Base-by-base conservation (phyloP, 2,888 invertebrate genomes). In the Lobophora halterata region DNA sequence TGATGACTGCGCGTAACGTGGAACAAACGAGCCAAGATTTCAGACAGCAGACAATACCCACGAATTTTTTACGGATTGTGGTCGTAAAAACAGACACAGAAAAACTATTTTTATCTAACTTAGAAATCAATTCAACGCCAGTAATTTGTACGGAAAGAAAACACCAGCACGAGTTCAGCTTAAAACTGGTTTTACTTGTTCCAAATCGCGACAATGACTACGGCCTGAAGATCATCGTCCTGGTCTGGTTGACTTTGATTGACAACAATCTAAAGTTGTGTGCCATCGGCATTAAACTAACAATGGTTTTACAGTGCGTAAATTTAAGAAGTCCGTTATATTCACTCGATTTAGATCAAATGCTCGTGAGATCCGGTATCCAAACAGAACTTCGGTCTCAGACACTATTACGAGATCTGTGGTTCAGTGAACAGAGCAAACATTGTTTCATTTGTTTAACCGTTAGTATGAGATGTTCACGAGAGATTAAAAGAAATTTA, bases 341-440 rank as follows among this genome's bases (percentile, higher is more conserved):
- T 67, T 62, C 62, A 61, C 45, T 53, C 28, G 67, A 73, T 71
- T 74, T 65, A 62, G 58, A 74, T 66, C 69, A 64, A 65, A 65
- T 65, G 56, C 63, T 60, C 61, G 62, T 58, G 62, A 72, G 72
- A 71, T 77, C 67, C 70, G 73, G 72, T 51, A 65, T 58, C 43
- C 42, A 41, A 42, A 17, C 17, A 11, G 11, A 24, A 11, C 16
- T 1, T 13, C 2, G 12, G n/a, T n/a, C n/a, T n/a, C n/a, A n/a
- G n/a, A n/a, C n/a, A n/a, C n/a, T n/a, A n/a, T n/a, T n/a, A n/a
- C n/a, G 3, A 2, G 9, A 12, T 16, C 16, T 12, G 16, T 34
- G 25, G 20, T 34, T 39, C 28, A 40, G 36, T 37, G 36, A 63
- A 73, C 73, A 77, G 67, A 61, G 56, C 52, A 42, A 58, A 59